A percentile compares a stretch with the other conserved stretches of the same genome.
Conservation (phyloP, 2,888 invertebrate genomes). For the Ptychoptera albimana region DNA sequence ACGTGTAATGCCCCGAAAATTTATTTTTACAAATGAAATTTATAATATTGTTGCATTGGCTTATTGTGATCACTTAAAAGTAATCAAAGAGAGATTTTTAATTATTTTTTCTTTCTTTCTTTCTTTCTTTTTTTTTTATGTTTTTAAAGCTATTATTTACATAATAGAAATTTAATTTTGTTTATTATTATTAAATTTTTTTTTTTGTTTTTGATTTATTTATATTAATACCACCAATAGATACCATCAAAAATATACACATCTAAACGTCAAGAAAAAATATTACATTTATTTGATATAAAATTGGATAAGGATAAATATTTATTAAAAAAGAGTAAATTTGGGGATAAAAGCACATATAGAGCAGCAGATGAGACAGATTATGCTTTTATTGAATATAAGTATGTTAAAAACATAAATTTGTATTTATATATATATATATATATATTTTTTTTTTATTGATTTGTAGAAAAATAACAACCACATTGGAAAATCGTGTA, state of each 20-base stretch:
- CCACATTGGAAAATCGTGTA: constrained; percentile 14
- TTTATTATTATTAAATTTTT: too few relatives aligned
- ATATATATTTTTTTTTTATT: background rate
- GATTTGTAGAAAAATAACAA: background rate
- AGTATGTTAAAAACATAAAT: background rate
- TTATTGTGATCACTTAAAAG: constrained; percentile 10
- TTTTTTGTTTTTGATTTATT: too few relatives aligned
- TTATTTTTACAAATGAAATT: constrained; percentile 17
- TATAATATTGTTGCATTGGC: constrained; percentile 17
- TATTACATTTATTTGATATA: constrained; percentile 13
- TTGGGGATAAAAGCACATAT: constrained; percentile 20
- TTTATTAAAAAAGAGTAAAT: constrained; percentile 9
- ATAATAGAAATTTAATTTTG: too few relatives aligned
- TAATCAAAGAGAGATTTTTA: background rate
- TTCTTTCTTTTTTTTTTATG: too few relatives aligned
- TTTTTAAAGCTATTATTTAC: too few relatives aligned
- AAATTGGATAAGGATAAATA: constrained; percentile 6
- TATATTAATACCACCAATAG: background rate
- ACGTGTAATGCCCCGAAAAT: constrained; percentile 18
- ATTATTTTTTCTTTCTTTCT: background rate
- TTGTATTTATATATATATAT: background rate
- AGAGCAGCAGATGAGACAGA: constrained; percentile 15
- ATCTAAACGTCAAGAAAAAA: constrained; percentile 12
- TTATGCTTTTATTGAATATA: constrained; percentile 5
- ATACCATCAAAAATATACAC: constrained; percentile 12